Percentiles rank a stretch among this genome's conserved stretches.
phyloP scores from a whole-genome alignment of 1,140 invertebrate species.

The Lucilia sericata region DNA sequence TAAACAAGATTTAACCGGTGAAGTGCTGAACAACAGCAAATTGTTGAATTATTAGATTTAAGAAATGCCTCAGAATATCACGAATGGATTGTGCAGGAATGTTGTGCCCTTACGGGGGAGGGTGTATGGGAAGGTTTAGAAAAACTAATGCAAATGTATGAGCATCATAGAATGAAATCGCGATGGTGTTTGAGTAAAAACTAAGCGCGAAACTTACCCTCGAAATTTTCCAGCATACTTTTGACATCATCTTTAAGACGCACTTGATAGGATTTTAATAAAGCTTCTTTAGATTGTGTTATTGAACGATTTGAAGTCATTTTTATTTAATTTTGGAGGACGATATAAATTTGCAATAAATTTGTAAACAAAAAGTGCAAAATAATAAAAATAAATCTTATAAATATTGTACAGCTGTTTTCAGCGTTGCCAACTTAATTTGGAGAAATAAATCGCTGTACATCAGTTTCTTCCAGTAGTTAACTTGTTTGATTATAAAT shows the following conservation, averaged over 20 bases:
- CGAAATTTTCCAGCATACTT: conserved; percentile 96
- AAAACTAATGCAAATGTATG: conserved; percentile 42
- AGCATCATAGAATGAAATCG: neutral
- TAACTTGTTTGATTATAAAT: no score
- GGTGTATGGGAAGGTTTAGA: conserved; percentile 73
- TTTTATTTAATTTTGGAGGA: neutral
- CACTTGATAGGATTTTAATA: conserved; percentile 93
- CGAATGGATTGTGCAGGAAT: conserved; percentile 90
- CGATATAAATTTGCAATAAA: neutral
- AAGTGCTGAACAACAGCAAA: conserved; percentile 78
- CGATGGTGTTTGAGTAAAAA: neutral
- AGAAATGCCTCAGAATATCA: conserved; percentile 76
- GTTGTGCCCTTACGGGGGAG: conserved; percentile 87
- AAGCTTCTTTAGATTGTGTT: conserved; percentile 93
- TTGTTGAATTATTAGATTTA: conserved; percentile 88
- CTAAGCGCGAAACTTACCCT: conserved; percentile 73
- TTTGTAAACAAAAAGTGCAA: neutral
- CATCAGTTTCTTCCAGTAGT: no score
- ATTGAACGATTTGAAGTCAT: conserved; percentile 70
- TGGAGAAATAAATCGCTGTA: neutral
- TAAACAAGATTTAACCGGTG: conserved; percentile 91
- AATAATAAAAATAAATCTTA: neutral
- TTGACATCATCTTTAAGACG: conserved; percentile 95
- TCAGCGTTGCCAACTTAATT: neutral
- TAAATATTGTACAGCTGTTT: conserved; percentile 5